These are phyloP conservation scores for Apamea sordens DNA, from an alignment of 2,888 invertebrate genomes.

Conservation along the genomic window DNA sequence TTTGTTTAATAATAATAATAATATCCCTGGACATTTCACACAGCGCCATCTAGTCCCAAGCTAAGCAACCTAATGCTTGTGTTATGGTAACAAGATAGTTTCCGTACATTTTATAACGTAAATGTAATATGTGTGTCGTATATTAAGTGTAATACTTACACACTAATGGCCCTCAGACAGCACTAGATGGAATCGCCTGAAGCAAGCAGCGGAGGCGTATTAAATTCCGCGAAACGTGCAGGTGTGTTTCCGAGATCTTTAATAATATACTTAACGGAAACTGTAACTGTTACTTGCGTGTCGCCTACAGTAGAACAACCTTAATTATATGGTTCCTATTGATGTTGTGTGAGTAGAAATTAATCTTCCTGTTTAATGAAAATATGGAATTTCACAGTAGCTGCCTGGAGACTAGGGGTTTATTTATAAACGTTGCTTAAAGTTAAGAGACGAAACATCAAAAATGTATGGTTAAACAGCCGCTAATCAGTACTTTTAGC, in stretches of 20 bases:
- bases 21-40: too few species aligned
- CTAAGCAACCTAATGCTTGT: too few species aligned
- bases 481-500: too few species aligned
- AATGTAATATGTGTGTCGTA: neutral
- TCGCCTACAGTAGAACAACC: conserved; percentile 10
- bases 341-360: neutral
- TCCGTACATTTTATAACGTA: conserved; percentile 1
- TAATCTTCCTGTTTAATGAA: neutral
- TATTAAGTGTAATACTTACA: conserved; percentile 5
- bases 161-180: neutral
- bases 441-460: too few species aligned
- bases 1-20: too few species aligned
- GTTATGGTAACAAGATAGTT: too few species aligned
- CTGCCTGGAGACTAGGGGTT: neutral
- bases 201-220: conserved; percentile 19
- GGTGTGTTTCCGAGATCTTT: conserved; percentile 38
- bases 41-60: too few species aligned
- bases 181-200: conserved; percentile 22
- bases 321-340: conserved; percentile 5
- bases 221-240: conserved; percentile 31
- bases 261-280: conserved; percentile 20
- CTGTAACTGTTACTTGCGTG: conserved; percentile 24
- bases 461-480: too few species aligned
- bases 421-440: neutral
- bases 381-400: neutral